These are phyloP conservation scores for Cheumatopsyche charites DNA, from an alignment of 1,140 invertebrate species.

Conservation along the genomic window DNA sequence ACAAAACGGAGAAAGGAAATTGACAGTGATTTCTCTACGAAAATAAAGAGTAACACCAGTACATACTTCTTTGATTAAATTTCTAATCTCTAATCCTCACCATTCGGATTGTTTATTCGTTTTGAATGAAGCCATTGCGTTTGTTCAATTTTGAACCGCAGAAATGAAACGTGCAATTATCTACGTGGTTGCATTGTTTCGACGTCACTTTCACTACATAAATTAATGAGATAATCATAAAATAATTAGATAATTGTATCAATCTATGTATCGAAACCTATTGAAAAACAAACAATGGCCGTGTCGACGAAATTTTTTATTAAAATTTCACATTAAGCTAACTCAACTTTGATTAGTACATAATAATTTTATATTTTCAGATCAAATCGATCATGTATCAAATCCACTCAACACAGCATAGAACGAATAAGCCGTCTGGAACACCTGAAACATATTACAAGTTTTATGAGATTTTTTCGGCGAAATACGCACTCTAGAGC, in stretches of 20 bases:
- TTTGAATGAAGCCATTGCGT: neutral
- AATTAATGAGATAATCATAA: conserved; percentile 23
- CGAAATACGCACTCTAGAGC: neutral
- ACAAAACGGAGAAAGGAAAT: conserved; percentile 7
- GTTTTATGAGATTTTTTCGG: neutral
- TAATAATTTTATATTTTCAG: too few relatives aligned
- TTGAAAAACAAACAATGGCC: neutral
- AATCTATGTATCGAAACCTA: neutral
- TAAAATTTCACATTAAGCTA: too few relatives aligned
- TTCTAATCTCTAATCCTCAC: conserved; percentile 17
- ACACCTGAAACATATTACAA: conserved; percentile 26
- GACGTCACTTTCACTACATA: neutral
- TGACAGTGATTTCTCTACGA: neutral
- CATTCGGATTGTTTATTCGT: conserved; percentile 1
- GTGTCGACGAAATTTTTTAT: too few relatives aligned
- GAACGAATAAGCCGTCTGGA: conserved; percentile 19
- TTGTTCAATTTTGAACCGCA: conserved; percentile 15
- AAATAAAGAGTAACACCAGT: conserved; percentile 1
- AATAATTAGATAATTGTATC: conserved; percentile 4
- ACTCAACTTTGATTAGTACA: too few relatives aligned
- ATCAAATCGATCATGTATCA: neutral
- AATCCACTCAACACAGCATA: conserved; percentile 13
- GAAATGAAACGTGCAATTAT: conserved; percentile 14
- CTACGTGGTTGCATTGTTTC: conserved; percentile 4
- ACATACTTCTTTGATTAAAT: conserved; percentile 18